A percentile compares a stretch with the other conserved stretches of the same genome.
Conservation (phyloP, 2,113 vertebrate species). For the Vicugna pacos region DNA sequence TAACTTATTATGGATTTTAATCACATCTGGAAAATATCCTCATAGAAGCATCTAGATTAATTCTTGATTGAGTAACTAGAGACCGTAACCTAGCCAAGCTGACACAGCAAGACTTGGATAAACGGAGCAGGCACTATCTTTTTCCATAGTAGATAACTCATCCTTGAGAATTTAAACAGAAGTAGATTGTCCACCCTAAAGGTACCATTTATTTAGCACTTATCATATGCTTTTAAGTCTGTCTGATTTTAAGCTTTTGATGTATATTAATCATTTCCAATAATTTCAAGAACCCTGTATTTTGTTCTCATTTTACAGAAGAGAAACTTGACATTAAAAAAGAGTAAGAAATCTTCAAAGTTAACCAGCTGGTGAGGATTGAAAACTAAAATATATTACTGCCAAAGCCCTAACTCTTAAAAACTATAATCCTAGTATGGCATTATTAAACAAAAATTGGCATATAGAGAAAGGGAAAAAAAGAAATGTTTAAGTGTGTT, state of each 20-base stretch:
- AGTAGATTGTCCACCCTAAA: not conserved
- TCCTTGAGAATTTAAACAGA: not conserved
- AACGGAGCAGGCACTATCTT: not conserved
- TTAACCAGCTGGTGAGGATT: not conserved
- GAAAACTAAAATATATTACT: slow-evolving; percentile 40
- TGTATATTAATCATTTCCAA: not conserved
- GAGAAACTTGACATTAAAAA: slow-evolving; percentile 42
- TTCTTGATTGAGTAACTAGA: not conserved
- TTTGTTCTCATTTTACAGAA: not conserved
- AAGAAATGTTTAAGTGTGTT: not conserved
- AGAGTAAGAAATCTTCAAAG: not conserved
- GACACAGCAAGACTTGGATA: not conserved
- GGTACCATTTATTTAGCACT: not conserved
- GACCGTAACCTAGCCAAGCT: not conserved
- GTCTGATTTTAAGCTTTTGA: not conserved
- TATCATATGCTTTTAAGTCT: not conserved
- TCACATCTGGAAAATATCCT: not conserved
- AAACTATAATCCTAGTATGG: not conserved
- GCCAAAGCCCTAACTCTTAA: not conserved
- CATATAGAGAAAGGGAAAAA: not conserved
- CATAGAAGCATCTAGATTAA: not conserved
- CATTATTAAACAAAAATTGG: not conserved
- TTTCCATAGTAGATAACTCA: not conserved
- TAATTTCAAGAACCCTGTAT: not conserved
- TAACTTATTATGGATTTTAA: not conserved